Conservation (phyloP, 2,888 invertebrate genomes). For the Dorcus hopei region DNA sequence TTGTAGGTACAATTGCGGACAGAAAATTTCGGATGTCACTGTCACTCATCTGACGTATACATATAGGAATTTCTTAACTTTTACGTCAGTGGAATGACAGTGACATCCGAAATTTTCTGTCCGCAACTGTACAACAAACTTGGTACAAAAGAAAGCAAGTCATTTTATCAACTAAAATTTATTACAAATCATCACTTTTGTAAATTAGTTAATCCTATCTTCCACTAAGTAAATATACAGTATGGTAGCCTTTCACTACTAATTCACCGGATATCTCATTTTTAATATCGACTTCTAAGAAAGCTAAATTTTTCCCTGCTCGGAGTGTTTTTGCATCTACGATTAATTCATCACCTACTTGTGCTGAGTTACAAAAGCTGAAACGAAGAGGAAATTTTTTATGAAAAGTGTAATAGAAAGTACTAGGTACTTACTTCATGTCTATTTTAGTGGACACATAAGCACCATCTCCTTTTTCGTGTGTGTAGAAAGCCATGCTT, state of each 20-base stretch:
- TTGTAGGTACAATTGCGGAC: no score
- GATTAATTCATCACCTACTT: background rate
- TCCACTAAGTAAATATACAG: background rate
- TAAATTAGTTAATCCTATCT: no score
- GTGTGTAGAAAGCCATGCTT: background rate
- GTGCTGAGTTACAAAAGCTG: slow-evolving; percentile 14
- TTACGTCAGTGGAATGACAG: no score
- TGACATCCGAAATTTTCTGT: no score
- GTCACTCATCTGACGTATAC: no score
- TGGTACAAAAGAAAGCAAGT: no score
- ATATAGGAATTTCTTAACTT: no score
- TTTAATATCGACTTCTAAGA: background rate
- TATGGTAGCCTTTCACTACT: background rate
- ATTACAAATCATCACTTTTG: no score
- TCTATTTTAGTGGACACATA: slow-evolving; percentile 80
- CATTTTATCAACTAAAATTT: no score
- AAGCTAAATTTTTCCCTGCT: background rate
- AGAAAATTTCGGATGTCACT: no score
- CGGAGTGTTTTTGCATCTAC: background rate
- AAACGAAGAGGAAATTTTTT: background rate
- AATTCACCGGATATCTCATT: background rate
- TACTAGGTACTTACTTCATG: slow-evolving; percentile 60
- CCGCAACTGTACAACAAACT: no score
- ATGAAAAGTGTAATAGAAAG: no score
- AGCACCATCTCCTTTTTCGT: background rate